These are phyloP conservation scores for Enteromius thamalakanensis DNA, from an alignment of 2,797 vertebrate genomes.

Conservation along the genomic window DNA sequence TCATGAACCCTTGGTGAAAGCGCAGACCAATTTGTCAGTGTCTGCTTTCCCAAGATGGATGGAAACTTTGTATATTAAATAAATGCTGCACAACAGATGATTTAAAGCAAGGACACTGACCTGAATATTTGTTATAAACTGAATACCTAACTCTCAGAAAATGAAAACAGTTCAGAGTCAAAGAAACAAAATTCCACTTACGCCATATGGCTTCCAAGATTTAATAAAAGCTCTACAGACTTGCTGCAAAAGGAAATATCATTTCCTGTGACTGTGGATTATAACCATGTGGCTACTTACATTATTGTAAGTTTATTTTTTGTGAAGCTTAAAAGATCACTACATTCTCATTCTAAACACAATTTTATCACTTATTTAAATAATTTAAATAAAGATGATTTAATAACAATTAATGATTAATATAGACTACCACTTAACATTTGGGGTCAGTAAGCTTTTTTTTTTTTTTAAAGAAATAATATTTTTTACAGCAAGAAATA, in stretches of 20 bases:
- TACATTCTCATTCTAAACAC: neutral
- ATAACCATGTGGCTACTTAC: neutral
- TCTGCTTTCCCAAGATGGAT: neutral
- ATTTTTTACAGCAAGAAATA: neutral
- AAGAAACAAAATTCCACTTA: neutral
- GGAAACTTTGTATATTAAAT: neutral
- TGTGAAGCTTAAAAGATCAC: neutral
- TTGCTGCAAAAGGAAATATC: neutral
- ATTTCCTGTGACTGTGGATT: constrained; percentile 8
- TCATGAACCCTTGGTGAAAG: constrained; percentile 33
- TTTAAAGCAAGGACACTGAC: neutral
- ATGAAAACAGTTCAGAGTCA: neutral
- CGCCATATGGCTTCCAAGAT: neutral
- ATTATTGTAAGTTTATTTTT: neutral
- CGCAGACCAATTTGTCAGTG: constrained; percentile 7
- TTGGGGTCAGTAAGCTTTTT: neutral
- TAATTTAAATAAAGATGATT: neutral
- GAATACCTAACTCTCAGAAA: neutral
- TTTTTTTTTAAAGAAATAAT: neutral
- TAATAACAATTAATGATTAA: neutral
- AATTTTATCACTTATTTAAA: neutral
- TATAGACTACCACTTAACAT: neutral
- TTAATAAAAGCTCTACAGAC: neutral
- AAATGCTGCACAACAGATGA: neutral
- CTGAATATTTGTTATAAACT: neutral